Conservation (phyloP, 2,113 vertebrate genomes). For the Vombatus ursinus region DNA sequence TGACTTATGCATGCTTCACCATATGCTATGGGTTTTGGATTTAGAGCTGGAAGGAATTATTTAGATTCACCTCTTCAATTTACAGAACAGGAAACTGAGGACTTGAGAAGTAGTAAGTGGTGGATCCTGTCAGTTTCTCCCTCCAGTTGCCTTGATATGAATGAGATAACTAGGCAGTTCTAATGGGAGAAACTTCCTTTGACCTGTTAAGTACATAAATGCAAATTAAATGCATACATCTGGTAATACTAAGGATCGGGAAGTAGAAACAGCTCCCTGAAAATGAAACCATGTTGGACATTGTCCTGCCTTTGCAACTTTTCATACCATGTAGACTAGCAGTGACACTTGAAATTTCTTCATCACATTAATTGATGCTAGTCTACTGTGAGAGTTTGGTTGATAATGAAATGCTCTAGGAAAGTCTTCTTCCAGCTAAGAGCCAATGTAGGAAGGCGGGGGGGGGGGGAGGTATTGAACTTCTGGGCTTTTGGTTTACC, state of each 20-base stretch:
- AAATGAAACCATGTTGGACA: not conserved
- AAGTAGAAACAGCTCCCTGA: not conserved
- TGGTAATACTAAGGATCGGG: not conserved
- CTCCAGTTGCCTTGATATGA: not conserved
- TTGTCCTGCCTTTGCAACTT: not conserved
- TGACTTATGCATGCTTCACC: not conserved
- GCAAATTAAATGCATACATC: not conserved
- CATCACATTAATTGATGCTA: not conserved
- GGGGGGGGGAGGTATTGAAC: not conserved
- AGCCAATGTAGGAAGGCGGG: not conserved
- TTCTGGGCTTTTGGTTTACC: not conserved
- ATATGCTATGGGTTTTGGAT: not conserved
- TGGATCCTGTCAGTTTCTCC: not conserved
- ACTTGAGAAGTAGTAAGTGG: not conserved
- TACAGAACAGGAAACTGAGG: not conserved
- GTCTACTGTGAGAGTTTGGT: not conserved
- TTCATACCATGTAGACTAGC: not conserved
- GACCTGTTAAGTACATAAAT: not conserved
- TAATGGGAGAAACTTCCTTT: not conserved
- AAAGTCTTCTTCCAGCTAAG: not conserved
- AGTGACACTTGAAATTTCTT: not conserved
- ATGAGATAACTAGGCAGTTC: not conserved
- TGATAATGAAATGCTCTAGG: not conserved
- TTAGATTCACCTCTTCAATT: not conserved
- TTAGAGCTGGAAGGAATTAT: not conserved